These are phyloP conservation scores for Mythimna impura DNA, from an alignment of 2,888 invertebrate species.

Conservation along the genomic window DNA sequence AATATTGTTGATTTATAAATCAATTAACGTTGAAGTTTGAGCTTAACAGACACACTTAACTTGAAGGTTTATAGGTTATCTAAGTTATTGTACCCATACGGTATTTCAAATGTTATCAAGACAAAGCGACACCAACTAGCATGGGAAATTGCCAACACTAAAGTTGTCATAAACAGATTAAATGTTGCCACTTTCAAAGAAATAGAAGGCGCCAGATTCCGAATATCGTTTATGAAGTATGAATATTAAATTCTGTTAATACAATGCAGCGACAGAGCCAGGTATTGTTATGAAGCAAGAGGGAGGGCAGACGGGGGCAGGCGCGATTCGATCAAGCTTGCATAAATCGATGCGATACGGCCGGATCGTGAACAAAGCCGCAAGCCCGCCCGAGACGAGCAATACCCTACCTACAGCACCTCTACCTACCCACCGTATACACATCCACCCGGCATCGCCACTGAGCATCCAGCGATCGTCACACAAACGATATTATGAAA, in stretches of 20 bases:
- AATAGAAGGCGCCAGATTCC: conserved; percentile 39
- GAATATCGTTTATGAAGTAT: conserved; percentile 50
- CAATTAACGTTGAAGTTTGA: conserved; percentile 9
- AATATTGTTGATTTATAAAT: conserved; percentile 61
- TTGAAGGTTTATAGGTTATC: neutral
- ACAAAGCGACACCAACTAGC: conserved; percentile 6
- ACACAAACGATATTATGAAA: conserved; percentile 61
- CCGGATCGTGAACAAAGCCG: conserved; percentile 87
- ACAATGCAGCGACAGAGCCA: conserved; percentile 73
- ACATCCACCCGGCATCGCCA: conserved; percentile 37
- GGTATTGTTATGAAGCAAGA: conserved; percentile 78
- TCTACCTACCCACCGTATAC: conserved; percentile 48
- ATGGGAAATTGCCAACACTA: conserved; percentile 26
- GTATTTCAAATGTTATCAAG: conserved; percentile 19
- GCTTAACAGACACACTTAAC: neutral
- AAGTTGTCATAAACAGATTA: conserved; percentile 27
- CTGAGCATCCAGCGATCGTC: conserved; percentile 40
- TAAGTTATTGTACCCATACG: conserved; percentile 11
- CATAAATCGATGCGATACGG: conserved; percentile 89
- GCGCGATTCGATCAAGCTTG: conserved; percentile 87
- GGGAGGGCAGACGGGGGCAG: conserved; percentile 69
- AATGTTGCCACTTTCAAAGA: conserved; percentile 49
- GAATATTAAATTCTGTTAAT: conserved; percentile 61
- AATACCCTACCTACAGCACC: conserved; percentile 55
- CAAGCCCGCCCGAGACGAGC: conserved; percentile 77